Conservation (phyloP, 2,888 invertebrate species). For the Ochropacha duplaris region DNA sequence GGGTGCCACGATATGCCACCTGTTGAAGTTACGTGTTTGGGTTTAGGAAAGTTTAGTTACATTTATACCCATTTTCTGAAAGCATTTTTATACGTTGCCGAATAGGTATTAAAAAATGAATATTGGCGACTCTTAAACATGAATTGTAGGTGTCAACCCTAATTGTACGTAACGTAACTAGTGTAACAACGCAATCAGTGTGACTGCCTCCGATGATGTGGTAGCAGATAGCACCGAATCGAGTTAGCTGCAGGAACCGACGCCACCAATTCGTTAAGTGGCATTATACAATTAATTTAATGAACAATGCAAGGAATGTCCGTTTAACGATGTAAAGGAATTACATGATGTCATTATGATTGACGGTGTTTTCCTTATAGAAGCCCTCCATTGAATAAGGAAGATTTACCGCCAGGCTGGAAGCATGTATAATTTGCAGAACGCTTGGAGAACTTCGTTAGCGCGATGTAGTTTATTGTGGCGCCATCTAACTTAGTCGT, state of each 20-base stretch:
- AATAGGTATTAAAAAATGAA: not conserved
- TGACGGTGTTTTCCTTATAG: too few relatives aligned
- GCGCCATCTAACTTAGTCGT: too few relatives aligned
- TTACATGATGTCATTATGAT: too few relatives aligned
- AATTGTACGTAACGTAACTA: not conserved
- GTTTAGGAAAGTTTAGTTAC: not conserved
- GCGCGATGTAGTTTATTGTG: too few relatives aligned
- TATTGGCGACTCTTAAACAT: not conserved
- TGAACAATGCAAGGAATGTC: not conserved
- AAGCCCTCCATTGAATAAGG: too few relatives aligned
- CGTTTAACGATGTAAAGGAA: not conserved
- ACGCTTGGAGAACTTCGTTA: too few relatives aligned
- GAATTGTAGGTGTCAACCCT: not conserved
- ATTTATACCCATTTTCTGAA: not conserved
- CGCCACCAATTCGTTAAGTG: not conserved
- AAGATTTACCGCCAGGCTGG: too few relatives aligned
- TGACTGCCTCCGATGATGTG: not conserved
- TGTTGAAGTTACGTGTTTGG: not conserved
- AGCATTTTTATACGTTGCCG: not conserved
- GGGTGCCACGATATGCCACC: not conserved
- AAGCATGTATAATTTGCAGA: too few relatives aligned
- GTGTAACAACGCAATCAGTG: not conserved
- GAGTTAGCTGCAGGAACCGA: not conserved
- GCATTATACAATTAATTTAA: not conserved
- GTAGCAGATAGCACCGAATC: not conserved